Evolutionary conservation across 2,797 vertebrate genomes (phyloP).

Genomic region (Chloroceryle inda): DNA sequence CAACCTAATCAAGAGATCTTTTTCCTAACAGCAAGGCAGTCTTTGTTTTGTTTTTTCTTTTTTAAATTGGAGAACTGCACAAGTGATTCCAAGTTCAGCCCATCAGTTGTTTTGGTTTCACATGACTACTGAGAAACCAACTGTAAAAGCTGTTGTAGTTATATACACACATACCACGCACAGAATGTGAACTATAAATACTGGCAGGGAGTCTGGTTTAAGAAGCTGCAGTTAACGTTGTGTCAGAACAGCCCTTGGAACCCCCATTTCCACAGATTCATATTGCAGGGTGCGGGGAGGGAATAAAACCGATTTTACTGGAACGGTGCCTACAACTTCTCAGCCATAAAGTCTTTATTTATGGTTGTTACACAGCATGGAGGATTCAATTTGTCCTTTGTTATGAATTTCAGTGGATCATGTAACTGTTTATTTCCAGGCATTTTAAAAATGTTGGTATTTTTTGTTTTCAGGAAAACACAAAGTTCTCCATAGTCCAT

Average conservation of each 20-base stretch:
- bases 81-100: not conserved
- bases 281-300: not conserved
- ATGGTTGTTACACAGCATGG: conserved; percentile 59
- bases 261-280: conserved; percentile 65
- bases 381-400: conserved; percentile 75
- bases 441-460: not conserved
- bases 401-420: conserved; percentile 69
- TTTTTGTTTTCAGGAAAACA: not conserved
- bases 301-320: conserved; percentile 69
- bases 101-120: conserved; percentile 71
- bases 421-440: conserved; percentile 66
- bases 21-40: not conserved
- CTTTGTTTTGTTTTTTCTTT: not conserved
- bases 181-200: conserved; percentile 65
- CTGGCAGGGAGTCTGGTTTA: conserved; percentile 60
- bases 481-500: not conserved
- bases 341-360: conserved; percentile 74
- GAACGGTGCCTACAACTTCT: conserved; percentile 61
- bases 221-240: conserved; percentile 55
- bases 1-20: not conserved
- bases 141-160: conserved; percentile 61
- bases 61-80: not conserved
- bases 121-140: conserved; percentile 70
- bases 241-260: conserved; percentile 66
- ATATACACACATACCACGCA: conserved; percentile 16